Conservation (phyloP, 2,797 vertebrate genomes). For the Octomys mimax region DNA sequence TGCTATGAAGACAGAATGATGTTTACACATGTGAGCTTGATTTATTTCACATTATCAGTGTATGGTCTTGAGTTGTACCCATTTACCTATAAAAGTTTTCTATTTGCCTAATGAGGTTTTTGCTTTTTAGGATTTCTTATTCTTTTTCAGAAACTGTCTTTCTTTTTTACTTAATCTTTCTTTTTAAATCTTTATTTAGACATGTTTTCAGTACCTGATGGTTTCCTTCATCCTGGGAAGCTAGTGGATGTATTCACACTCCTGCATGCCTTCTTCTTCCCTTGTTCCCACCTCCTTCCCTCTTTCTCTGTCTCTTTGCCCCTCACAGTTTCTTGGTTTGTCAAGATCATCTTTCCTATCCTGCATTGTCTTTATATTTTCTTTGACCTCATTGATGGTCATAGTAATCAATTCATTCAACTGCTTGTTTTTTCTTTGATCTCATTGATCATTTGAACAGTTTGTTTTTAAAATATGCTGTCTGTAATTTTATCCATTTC, state of each 20-base stretch:
- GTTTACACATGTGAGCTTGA: neutral
- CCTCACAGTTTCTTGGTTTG: too few relatives aligned
- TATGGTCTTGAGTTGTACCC: neutral
- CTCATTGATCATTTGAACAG: neutral
- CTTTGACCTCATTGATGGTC: neutral
- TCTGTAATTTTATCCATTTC: neutral
- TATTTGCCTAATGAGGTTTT: neutral
- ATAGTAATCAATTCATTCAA: neutral
- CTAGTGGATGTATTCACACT: neutral
- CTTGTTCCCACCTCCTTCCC: neutral
- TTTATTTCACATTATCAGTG: neutral
- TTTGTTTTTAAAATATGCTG: neutral
- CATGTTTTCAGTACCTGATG: neutral
- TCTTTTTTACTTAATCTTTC: too few relatives aligned
- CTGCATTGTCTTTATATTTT: neutral
- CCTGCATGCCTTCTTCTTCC: neutral
- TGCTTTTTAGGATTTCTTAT: neutral
- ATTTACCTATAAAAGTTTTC: neutral
- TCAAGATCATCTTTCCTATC: neutral
- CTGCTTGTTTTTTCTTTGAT: neutral
- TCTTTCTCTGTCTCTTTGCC: neutral
- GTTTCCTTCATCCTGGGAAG: neutral
- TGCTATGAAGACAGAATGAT: neutral
- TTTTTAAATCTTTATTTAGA: neutral
- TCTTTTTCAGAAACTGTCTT: neutral